Conservation (phyloP, 2,888 invertebrate genomes). For the Itoplectis maculator region DNA sequence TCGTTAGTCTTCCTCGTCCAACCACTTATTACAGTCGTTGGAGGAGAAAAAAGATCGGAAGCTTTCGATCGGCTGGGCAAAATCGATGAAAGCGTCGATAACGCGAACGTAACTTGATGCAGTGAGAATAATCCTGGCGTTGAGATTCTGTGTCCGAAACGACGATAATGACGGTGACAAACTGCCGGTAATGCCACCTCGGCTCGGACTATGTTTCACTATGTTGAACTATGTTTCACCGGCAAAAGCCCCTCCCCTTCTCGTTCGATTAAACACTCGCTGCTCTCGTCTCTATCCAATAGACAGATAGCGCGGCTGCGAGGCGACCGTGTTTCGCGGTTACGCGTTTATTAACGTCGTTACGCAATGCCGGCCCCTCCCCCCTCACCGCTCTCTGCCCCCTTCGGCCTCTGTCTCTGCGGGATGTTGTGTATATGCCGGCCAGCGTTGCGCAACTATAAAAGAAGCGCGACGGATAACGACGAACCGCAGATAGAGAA, state of each 20-base stretch:
- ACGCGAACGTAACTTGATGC: too few relatives aligned
- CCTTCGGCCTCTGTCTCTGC: not conserved
- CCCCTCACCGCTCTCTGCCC: not conserved
- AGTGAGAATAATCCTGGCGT: not conserved
- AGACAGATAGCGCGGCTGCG: slow-evolving; percentile 22
- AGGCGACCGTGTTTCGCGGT: slow-evolving; percentile 39
- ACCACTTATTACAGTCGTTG: not conserved
- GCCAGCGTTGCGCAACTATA: slow-evolving; percentile 33
- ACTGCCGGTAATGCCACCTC: not conserved
- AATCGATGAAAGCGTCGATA: not conserved
- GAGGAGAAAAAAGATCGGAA: not conserved
- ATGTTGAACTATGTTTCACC: not conserved
- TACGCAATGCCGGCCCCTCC: slow-evolving; percentile 36
- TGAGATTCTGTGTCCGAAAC: slow-evolving; percentile 1
- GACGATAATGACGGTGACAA: slow-evolving; percentile 1
- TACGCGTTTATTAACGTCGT: slow-evolving; percentile 55
- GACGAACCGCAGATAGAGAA: not conserved
- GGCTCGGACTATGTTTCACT: too few relatives aligned
- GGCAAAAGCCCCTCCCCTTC: slow-evolving; percentile 7
- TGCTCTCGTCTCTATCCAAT: slow-evolving; percentile 11
- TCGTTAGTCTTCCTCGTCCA: not conserved
- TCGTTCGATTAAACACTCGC: slow-evolving; percentile 7
- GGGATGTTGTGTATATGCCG: not conserved
- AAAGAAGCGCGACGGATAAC: slow-evolving; percentile 1
- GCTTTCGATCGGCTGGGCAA: too few relatives aligned